Conservation (phyloP, 2,113 vertebrate species). For the Camelus dromedarius region DNA sequence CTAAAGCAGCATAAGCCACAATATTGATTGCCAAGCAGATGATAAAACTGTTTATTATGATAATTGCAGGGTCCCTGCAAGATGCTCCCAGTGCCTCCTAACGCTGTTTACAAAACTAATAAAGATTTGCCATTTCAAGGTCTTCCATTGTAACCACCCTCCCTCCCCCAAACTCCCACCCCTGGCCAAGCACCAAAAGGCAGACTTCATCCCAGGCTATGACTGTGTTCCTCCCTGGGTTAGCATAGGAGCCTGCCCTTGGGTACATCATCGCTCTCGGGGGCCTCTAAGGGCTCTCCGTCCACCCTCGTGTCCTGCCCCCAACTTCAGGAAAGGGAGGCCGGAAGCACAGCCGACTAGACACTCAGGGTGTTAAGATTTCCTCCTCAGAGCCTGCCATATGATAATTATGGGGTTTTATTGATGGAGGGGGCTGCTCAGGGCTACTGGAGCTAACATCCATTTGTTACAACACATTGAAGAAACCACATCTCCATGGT, state of each 20-base stretch:
- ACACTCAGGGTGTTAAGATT: constrained; percentile 56
- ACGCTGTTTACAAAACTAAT: constrained; percentile 86
- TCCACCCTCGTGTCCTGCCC: neutral
- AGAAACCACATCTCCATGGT: constrained; percentile 82
- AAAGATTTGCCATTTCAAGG: constrained; percentile 80
- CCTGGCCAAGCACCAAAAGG: neutral
- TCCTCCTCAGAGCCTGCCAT: constrained; percentile 61
- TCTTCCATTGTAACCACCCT: constrained; percentile 48
- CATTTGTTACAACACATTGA: constrained; percentile 78
- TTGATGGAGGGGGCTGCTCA: constrained; percentile 64
- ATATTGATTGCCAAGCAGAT: constrained; percentile 96
- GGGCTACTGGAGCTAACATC: constrained; percentile 67
- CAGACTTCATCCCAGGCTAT: neutral
- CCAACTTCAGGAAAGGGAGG: constrained; percentile 51
- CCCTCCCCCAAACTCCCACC: neutral
- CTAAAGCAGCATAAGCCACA: constrained; percentile 97
- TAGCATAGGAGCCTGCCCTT: neutral
- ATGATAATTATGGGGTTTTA: constrained; percentile 74
- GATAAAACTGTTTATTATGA: constrained; percentile 99
- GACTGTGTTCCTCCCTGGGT: neutral
- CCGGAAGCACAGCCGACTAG: constrained; percentile 65
- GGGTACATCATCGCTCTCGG: neutral
- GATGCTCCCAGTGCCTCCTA: constrained; percentile 83
- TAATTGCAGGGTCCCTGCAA: constrained; percentile 89
- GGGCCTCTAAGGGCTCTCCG: neutral